Base-by-base conservation (phyloP, 2,797 vertebrate species). In the Liparis tanakae region DNA sequence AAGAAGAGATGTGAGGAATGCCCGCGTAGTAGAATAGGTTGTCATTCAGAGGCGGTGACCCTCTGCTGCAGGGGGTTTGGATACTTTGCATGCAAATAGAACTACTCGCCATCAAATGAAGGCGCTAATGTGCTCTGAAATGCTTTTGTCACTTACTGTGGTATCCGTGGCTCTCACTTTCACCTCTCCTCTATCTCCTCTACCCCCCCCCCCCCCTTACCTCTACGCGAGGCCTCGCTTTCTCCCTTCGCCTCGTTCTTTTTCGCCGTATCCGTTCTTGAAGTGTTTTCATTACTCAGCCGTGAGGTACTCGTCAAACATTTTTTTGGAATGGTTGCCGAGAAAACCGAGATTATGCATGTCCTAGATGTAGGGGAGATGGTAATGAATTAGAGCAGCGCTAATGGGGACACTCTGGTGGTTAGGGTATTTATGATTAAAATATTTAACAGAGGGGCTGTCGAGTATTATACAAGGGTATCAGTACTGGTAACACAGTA, bases 281-380 rank as follows among this genome's bases (percentile, higher is more conserved):
- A 10, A 64, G 78, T 66, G 72, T 71, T 79, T 89, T 83, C 57
- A 72, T 89, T 77, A 79, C 69, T 43, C 65, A 84, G 78, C 85
- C 76, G 70, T 74, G 72, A 88, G 86, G 83, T 82, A 80, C 83
- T 74, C 25, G 4, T 30, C 25, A 30, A 30, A 30, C 25, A 30
- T 46, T 61, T 60, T 60, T 78, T 89, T 82, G 78, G 80, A 76
- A 69, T n/a, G 59, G 75, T 81, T 83, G 78, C 2, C 86, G 87
- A 85, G 86, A 74, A 89, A 90, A 78, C 63, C 46, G 59, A 84
- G 86, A 90, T 90, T 90, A 91, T 86, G 85, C 78, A 8, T 85
- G 89, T 89, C 91, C 91, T 75, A 92, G 86, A 92, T 93, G 82
- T 86, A 83, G 51, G n/a, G 39, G 67, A 75, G 81, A 84, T 84